These are phyloP conservation scores for Clanis bilineata DNA, from an alignment of 2,888 invertebrate species.

Conservation along the genomic window DNA sequence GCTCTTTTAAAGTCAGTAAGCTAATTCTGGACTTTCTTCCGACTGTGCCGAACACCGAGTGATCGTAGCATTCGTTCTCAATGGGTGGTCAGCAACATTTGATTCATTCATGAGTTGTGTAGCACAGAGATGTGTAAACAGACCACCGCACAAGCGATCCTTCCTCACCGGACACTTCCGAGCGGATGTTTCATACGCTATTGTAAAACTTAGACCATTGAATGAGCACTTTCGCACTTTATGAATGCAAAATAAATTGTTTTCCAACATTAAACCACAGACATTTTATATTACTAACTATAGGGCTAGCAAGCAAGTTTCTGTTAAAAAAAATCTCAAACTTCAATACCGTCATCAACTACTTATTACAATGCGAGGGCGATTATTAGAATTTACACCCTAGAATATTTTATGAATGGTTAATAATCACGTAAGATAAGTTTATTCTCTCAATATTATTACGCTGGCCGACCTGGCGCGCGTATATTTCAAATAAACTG, in stretches of 20 bases:
- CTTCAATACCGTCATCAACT: too few relatives aligned
- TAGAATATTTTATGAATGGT: too few relatives aligned
- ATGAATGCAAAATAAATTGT: neutral
- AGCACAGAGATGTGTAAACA: conserved; percentile 60
- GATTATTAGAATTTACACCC: too few relatives aligned
- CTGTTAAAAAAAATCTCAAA: too few relatives aligned
- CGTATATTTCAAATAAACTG: too few relatives aligned
- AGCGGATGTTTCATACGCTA: conserved; percentile 53
- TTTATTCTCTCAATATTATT: too few relatives aligned
- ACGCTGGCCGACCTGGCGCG: too few relatives aligned
- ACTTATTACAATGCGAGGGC: too few relatives aligned
- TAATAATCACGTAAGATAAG: too few relatives aligned
- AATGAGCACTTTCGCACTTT: neutral
- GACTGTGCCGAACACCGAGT: conserved; percentile 39
- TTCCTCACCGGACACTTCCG: conserved; percentile 63
- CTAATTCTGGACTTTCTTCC: conserved; percentile 41
- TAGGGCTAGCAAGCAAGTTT: too few relatives aligned
- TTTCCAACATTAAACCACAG: neutral
- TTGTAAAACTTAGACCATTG: neutral
- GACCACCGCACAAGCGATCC: conserved; percentile 39
- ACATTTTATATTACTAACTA: too few relatives aligned
- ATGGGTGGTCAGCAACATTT: conserved; percentile 70
- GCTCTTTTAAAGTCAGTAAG: neutral
- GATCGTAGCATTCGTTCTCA: conserved; percentile 53
- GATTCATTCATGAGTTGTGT: conserved; percentile 53